Evolutionary conservation across 2,888 invertebrate species (phyloP), one percentile per base, ranked within the genome.

Genomic region (Diabrotica balteata): DNA sequence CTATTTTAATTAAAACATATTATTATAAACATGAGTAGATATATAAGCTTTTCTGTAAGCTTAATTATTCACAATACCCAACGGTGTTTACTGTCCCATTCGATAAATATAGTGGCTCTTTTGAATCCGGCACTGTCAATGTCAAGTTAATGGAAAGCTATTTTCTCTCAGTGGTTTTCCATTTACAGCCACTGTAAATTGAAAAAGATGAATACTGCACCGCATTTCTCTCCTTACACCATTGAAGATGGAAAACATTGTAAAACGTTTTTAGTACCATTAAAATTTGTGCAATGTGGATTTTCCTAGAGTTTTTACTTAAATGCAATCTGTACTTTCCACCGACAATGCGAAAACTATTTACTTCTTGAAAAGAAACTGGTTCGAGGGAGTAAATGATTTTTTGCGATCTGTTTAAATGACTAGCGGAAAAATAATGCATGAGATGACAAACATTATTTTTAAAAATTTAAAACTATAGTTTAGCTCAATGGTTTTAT

Each of bases 91-190:
- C 32, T 32, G 32, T 32, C 4, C 32, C 32, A 32, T 32, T 32
- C 32, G 4, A 5, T 32, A 32, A 32, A 32, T 32, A 2, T 32
- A 32, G 32, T 32, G 32, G 32, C 32, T 5, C 32, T 62, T 72
- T 63, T 67, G 62, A 72, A 70, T 68, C 65, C 71, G 69, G 55
- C 65, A 66, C 67, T 61, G 66, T 67, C 66, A 67, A 67, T 71
- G 66, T 69, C 66, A 63, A 66, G 66, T 66, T 65, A 69, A 69
- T 69, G 67, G 67, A 65, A 69, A 69, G 63, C 69, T 66, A 68
- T 72, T 72, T 72, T 69, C 69, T 67, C 67, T 72, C 55, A 63
- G 70, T 65, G 59, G 69, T 63, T 68, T 72, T 62, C 69, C 63
- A 70, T 67, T 72, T 65, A 62, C 62, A 69, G 65, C 59, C 67